Percentiles rank a stretch among this genome's conserved stretches.
Evolutionary conservation across 2,113 vertebrate species (phyloP).

Genomic region (Poecile atricapillus): DNA sequence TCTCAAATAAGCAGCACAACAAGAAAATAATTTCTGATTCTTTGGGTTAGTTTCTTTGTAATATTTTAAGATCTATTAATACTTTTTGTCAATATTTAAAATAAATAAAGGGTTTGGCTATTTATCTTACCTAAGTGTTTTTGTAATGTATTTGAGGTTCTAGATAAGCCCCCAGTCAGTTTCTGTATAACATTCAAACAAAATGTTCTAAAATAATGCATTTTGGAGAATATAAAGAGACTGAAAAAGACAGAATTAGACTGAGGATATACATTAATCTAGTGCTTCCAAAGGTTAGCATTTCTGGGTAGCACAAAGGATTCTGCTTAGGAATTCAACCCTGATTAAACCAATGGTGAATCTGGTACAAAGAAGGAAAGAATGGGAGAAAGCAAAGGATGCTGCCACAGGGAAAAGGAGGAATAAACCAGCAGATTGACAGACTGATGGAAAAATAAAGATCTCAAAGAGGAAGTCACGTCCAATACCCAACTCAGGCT

Average conservation of each 20-base stretch:
- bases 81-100: not conserved
- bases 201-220: not conserved
- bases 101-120: not conserved
- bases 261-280: not conserved
- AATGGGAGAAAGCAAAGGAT: not conserved
- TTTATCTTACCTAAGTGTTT: not conserved
- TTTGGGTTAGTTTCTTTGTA: not conserved
- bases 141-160: not conserved
- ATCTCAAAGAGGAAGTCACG: not conserved
- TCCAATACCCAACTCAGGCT: not conserved
- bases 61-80: not conserved
- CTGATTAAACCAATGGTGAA: not conserved
- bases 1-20: not conserved
- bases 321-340: not conserved
- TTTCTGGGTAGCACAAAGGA: not conserved
- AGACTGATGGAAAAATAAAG: not conserved
- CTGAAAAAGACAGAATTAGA: not conserved
- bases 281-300: not conserved
- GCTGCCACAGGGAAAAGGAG: not conserved
- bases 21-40: not conserved
- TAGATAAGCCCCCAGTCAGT: not conserved
- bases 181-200: not conserved
- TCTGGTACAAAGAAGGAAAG: not conserved
- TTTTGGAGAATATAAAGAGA: not conserved
- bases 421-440: not conserved